phyloP scores from a whole-genome alignment of 2,113 vertebrate species.

The Callaeas wilsoni region DNA sequence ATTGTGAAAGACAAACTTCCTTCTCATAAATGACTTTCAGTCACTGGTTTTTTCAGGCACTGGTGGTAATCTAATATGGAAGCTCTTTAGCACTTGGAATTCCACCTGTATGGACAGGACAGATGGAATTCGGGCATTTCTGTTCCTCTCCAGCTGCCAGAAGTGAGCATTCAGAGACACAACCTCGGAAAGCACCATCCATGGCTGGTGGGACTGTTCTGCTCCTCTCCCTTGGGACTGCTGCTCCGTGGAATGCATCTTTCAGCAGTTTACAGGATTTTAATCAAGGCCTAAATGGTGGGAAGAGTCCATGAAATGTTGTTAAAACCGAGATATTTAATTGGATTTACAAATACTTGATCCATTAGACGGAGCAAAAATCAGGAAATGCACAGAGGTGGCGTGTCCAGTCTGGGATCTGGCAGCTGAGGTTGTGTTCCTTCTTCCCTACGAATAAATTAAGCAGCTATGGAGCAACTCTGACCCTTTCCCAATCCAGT shows the following conservation, averaged over 20 bases:
- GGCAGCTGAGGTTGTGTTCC: background rate
- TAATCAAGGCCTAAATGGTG: background rate
- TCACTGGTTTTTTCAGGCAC: background rate
- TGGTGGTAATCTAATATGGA: background rate
- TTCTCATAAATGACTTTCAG: background rate
- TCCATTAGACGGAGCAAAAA: background rate
- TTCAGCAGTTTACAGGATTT: background rate
- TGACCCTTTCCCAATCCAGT: background rate
- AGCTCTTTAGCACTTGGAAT: background rate
- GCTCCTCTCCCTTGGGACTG: background rate
- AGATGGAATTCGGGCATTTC: background rate
- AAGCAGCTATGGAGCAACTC: background rate
- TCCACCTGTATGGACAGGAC: background rate
- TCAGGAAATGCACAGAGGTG: background rate
- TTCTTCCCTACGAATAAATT: background rate
- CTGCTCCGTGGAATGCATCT: background rate
- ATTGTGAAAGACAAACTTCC: background rate
- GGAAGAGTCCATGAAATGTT: background rate
- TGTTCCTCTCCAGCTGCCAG: background rate
- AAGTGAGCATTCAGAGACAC: background rate
- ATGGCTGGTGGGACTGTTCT: accelerated
- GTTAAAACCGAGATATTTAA: background rate
- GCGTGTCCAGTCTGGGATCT: background rate
- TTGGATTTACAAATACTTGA: background rate
- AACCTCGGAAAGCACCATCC: background rate